Evolutionary conservation across 2,888 invertebrate genomes (phyloP).

Genomic region (Lagria hirta): DNA sequence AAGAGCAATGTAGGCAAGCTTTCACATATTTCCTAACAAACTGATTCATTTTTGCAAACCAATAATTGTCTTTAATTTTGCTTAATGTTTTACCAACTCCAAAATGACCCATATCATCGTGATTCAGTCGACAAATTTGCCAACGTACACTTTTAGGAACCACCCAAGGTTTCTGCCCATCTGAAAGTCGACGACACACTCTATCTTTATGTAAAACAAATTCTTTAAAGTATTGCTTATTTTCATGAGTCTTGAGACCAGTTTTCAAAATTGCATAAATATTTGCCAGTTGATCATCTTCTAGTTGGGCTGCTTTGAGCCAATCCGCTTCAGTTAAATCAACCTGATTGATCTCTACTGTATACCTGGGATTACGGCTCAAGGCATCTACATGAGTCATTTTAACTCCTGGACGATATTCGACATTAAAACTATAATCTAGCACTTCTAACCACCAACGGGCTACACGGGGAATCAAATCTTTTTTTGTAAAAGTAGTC

Average conservation of each 20-base stretch:
- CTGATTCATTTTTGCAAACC: slow-evolving; percentile 31
- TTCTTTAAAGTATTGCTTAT: slow-evolving; percentile 29
- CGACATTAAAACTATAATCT: too few relatives aligned
- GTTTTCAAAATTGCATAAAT: slow-evolving; percentile 36
- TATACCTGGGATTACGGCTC: too few relatives aligned
- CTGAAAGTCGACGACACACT: too few relatives aligned
- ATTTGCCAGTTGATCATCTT: too few relatives aligned
- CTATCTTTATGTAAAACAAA: slow-evolving; percentile 26
- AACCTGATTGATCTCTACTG: too few relatives aligned
- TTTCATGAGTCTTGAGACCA: slow-evolving; percentile 40
- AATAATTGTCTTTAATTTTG: too few relatives aligned
- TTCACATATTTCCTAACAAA: slow-evolving; percentile 40
- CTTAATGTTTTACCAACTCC: too few relatives aligned
- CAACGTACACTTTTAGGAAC: slow-evolving; percentile 23
- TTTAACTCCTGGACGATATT: too few relatives aligned
- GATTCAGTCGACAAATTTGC: slow-evolving; percentile 31
- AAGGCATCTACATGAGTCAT: too few relatives aligned
- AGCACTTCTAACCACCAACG: slow-evolving; percentile 44
- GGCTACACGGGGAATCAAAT: slow-evolving; percentile 38
- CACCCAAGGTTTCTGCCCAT: too few relatives aligned
- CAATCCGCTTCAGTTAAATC: too few relatives aligned
- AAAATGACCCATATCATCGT: slow-evolving; percentile 31
- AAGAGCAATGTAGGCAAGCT: slow-evolving; percentile 40
- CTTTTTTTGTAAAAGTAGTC: slow-evolving; percentile 35
- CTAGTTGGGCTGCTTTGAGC: too few relatives aligned